phyloP scores from a whole-genome alignment of 2,113 vertebrate genomes.

The Bathybates hornii region DNA sequence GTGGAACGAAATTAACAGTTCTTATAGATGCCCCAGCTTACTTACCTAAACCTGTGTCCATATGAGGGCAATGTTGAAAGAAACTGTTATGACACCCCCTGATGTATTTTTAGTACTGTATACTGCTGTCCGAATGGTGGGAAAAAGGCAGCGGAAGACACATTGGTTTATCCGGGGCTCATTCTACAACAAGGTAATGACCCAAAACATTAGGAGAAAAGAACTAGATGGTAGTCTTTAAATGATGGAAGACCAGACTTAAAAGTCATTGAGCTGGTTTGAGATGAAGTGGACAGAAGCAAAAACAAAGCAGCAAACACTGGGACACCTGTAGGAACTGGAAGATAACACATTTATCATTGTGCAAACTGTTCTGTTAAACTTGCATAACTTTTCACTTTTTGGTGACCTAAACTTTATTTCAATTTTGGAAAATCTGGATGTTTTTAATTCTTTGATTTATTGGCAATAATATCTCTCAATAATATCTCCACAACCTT shows the following conservation, averaged over 20 bases:
- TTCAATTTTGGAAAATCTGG: not conserved
- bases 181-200: not conserved
- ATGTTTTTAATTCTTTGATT: not conserved
- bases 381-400: not conserved
- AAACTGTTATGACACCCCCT: not conserved
- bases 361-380: not conserved
- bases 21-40: not conserved
- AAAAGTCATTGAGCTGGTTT: not conserved
- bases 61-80: not conserved
- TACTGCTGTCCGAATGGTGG: not conserved
- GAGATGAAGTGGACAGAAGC: not conserved
- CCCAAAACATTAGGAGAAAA: not conserved
- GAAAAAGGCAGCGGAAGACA: not conserved
- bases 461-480: conserved; percentile 1
- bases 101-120: not conserved
- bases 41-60: not conserved
- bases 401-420: not conserved
- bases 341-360: not conserved
- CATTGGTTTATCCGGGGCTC: not conserved
- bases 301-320: not conserved
- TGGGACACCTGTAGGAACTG: not conserved
- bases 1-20: not conserved
- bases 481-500: not conserved
- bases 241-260: not conserved
- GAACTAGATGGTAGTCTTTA: not conserved